A percentile compares a stretch with the other conserved stretches of the same genome.
Conservation (phyloP, 2,888 invertebrate species). For the Dascillus cervinus region DNA sequence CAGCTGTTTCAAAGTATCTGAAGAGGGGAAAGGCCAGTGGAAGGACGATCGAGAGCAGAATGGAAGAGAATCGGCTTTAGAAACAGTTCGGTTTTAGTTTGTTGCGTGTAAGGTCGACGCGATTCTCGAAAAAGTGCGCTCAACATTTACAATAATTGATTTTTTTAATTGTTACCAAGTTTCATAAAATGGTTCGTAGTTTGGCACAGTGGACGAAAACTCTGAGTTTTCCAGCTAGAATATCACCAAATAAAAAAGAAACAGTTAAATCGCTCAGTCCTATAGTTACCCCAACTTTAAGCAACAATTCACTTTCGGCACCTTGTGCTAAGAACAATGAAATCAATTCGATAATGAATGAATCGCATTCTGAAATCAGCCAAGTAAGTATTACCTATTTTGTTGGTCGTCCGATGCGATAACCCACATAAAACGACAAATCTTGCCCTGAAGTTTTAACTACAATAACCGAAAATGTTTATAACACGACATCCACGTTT, state of each 20-base stretch:
- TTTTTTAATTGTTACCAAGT: neutral
- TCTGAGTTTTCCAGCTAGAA: conserved; percentile 78
- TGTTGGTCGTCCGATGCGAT: too few species aligned
- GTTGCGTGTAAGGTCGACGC: conserved; percentile 18
- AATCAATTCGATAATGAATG: conserved; percentile 37
- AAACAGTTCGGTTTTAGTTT: conserved; percentile 8
- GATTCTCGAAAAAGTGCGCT: neutral
- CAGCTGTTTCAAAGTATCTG: conserved; percentile 31
- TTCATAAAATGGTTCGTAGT: conserved; percentile 70
- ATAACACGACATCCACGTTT: too few species aligned
- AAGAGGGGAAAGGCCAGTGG: conserved; percentile 36
- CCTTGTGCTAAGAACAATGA: conserved; percentile 33
- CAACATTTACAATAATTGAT: neutral
- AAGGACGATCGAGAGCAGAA: conserved; percentile 36
- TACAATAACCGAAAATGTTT: too few species aligned
- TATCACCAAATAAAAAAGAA: conserved; percentile 77
- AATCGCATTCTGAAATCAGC: conserved; percentile 33
- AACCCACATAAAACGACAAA: too few species aligned
- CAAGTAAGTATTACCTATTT: conserved; percentile 35
- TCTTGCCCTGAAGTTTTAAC: too few species aligned
- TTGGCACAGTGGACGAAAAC: conserved; percentile 88
- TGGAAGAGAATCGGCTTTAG: conserved; percentile 10
- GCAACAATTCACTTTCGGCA: conserved; percentile 35
- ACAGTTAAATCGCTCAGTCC: conserved; percentile 48
- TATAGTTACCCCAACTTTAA: conserved; percentile 57